These are phyloP conservation scores for Lamellibrachia columna DNA, from an alignment of 2,888 invertebrate genomes.

Conservation along the genomic window DNA sequence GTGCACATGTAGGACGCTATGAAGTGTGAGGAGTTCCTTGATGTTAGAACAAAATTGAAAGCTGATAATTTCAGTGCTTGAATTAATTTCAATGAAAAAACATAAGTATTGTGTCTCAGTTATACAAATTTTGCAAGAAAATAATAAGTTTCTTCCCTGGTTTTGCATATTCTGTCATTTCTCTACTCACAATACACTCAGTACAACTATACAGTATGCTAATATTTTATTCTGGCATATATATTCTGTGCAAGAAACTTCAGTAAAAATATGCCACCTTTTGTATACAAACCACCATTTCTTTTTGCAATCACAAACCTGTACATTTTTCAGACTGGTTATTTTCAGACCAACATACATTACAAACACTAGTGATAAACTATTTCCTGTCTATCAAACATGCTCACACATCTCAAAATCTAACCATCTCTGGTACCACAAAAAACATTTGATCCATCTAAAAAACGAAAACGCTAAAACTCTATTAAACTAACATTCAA, in stretches of 20 bases:
- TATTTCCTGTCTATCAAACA: neutral
- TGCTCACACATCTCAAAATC: neutral
- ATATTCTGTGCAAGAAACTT: neutral
- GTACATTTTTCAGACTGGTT: neutral
- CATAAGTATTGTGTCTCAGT: neutral
- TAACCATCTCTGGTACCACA: neutral
- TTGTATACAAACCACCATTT: neutral
- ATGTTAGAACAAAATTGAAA: too few relatives aligned
- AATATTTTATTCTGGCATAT: neutral
- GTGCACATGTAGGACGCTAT: too few relatives aligned
- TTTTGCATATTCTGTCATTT: neutral
- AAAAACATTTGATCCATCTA: neutral
- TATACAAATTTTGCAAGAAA: neutral
- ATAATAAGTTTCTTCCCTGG: neutral
- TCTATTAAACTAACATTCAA: neutral
- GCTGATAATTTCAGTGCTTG: too few relatives aligned
- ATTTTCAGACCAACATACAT: neutral
- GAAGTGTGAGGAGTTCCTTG: too few relatives aligned
- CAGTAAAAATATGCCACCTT: neutral
- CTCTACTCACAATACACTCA: neutral
- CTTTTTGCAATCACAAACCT: neutral
- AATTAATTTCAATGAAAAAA: neutral
- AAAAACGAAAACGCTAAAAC: neutral
- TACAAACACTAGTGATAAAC: neutral
- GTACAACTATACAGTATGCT: neutral